A percentile compares a stretch with the other conserved stretches of the same genome.
phyloP scores from a whole-genome alignment of 2,888 invertebrate species.

The Scaptomyza flava region DNA sequence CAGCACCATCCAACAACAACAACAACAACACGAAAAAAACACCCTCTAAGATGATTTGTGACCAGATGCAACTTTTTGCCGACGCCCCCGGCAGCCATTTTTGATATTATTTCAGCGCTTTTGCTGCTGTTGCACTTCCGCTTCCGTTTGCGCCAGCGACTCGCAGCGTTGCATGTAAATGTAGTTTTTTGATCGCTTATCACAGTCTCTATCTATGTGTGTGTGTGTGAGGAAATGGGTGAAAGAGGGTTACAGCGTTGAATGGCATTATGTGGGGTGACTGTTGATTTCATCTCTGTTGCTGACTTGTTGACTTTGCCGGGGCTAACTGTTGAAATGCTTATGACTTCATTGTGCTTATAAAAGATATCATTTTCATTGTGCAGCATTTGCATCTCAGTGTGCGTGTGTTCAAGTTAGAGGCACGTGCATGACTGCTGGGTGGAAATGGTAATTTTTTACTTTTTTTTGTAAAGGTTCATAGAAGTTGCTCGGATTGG shows the following conservation, averaged over 20 bases:
- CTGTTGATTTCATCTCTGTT: slow-evolving; percentile 73
- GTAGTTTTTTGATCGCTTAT: slow-evolving; percentile 74
- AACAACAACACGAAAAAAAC: background rate
- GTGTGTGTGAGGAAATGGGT: slow-evolving; percentile 14
- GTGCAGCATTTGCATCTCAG: background rate
- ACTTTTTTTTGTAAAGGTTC: slow-evolving; percentile 26
- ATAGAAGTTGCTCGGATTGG: background rate
- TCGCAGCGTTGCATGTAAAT: slow-evolving; percentile 74
- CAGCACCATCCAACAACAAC: background rate
- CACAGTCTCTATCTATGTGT: slow-evolving; percentile 25
- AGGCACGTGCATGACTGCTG: slow-evolving; percentile 44
- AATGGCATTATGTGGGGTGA: slow-evolving; percentile 56
- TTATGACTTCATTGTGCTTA: slow-evolving; percentile 79
- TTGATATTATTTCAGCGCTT: slow-evolving; percentile 76
- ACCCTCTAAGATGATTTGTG: slow-evolving; percentile 70
- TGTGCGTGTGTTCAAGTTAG: background rate
- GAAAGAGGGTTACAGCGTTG: slow-evolving; percentile 2
- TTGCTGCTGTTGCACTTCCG: slow-evolving; percentile 69
- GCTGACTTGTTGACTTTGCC: slow-evolving; percentile 77
- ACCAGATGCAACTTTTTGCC: slow-evolving; percentile 75
- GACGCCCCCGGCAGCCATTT: slow-evolving; percentile 76
- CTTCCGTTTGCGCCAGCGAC: slow-evolving; percentile 61
- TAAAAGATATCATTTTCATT: slow-evolving; percentile 71
- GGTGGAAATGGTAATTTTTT: slow-evolving; percentile 40
- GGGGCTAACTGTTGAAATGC: slow-evolving; percentile 74